phyloP scores from a whole-genome alignment of 1,140 invertebrate genomes.

The Asobara japonica region DNA sequence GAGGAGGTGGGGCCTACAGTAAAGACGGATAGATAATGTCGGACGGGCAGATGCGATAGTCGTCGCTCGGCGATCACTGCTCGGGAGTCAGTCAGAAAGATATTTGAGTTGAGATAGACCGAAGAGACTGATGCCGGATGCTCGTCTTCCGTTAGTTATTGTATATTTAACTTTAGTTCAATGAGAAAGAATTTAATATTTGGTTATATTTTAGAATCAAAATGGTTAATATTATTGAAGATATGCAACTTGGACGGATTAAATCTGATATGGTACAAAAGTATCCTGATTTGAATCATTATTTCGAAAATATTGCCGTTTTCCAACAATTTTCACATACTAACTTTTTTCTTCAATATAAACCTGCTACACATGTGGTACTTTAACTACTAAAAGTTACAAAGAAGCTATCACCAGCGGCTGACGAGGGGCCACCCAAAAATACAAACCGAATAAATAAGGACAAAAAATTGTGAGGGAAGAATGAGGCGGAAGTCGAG shows the following conservation, averaged over 20 bases:
- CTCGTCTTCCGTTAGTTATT: not conserved
- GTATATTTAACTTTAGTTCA: not conserved
- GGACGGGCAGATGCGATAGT: not conserved
- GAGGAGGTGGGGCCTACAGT: not conserved
- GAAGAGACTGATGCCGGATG: not conserved
- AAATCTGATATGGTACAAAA: too few species aligned
- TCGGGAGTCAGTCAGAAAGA: not conserved
- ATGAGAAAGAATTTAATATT: too few species aligned
- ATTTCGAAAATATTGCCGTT: not conserved
- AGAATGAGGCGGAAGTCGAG: slow-evolving; percentile 47
- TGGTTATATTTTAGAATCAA: too few species aligned
- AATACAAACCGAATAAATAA: not conserved
- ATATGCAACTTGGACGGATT: too few species aligned
- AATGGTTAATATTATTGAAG: too few species aligned
- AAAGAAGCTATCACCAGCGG: slow-evolving; percentile 36
- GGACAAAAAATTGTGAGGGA: slow-evolving; percentile 20
- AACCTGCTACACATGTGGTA: slow-evolving; percentile 47
- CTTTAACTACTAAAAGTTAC: slow-evolving; percentile 47
- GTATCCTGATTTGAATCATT: too few species aligned
- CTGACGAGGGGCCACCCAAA: slow-evolving; percentile 31
- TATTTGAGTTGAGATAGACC: not conserved
- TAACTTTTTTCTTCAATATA: not conserved
- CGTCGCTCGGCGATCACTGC: not conserved
- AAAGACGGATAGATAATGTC: not conserved
- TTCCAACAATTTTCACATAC: not conserved